phyloP scores from a whole-genome alignment of 2,888 invertebrate species.

The Drosophila mimica region DNA sequence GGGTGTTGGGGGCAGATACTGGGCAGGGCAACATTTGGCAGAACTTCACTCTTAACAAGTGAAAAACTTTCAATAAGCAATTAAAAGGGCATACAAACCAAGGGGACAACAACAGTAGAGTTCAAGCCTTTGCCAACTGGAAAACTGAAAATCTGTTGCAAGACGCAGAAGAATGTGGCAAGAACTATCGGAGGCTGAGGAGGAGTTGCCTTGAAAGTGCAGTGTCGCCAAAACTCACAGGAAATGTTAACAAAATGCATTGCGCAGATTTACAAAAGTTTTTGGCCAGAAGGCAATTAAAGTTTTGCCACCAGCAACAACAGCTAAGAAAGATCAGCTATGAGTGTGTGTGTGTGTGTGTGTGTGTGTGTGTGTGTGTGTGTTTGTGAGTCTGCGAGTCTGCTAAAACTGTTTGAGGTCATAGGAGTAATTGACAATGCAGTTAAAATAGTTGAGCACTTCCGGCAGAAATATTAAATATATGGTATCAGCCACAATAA shows the following conservation, averaged over 20 bases:
- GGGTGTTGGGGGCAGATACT: neutral
- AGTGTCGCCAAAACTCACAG: conserved; percentile 83
- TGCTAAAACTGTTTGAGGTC: conserved; percentile 14
- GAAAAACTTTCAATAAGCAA: conserved; percentile 80
- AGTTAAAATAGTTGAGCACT: conserved; percentile 15
- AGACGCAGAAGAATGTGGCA: neutral
- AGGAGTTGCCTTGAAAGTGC: neutral
- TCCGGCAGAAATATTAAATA: conserved; percentile 32
- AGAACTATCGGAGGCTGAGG: neutral
- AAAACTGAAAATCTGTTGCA: conserved; percentile 29
- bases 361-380: neutral
- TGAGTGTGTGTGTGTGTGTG: neutral
- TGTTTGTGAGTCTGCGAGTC: neutral
- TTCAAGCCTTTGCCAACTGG: conserved; percentile 44
- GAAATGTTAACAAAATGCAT: conserved; percentile 88
- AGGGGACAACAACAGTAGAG: conserved; percentile 76
- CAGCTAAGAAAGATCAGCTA: neutral
- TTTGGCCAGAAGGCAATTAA: conserved; percentile 74
- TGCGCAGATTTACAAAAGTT: conserved; percentile 65
- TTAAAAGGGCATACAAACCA: conserved; percentile 84
- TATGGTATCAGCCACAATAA: conserved; percentile 9
- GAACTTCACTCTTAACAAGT: conserved; percentile 78
- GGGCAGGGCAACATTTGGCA: conserved; percentile 27
- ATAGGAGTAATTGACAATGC: conserved; percentile 22
- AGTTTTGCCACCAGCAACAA: conserved; percentile 51